Conservation (phyloP, 1,140 invertebrate genomes). For the Pseudomyrmex sp. region DNA sequence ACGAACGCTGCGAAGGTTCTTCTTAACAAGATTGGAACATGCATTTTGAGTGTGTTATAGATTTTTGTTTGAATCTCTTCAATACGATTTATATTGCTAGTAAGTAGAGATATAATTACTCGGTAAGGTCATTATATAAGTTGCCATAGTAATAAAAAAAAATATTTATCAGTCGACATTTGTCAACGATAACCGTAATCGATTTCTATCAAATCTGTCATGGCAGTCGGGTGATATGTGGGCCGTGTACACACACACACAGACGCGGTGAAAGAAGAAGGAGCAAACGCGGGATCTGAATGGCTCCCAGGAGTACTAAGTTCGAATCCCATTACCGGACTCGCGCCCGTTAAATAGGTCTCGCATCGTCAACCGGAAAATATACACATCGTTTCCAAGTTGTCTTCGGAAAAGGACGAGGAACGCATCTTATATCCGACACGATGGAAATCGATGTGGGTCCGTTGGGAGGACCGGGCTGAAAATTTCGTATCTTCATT, state of each 20-base stretch:
- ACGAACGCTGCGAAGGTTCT: conserved; percentile 29
- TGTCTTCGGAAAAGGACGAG: conserved; percentile 69
- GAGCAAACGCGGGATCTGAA: conserved; percentile 73
- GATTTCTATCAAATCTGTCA: conserved; percentile 31
- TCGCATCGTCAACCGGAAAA: conserved; percentile 86
- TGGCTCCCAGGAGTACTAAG: conserved; percentile 82
- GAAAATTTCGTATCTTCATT: conserved; percentile 53
- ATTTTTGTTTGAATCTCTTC: conserved; percentile 30
- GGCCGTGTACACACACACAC: conserved; percentile 22
- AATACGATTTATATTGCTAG: no score
- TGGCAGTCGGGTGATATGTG: conserved; percentile 7
- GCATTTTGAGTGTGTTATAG: conserved; percentile 35
- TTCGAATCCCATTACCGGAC: conserved; percentile 86
- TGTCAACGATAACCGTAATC: conserved; percentile 15
- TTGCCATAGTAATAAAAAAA: not conserved
- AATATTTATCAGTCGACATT: not conserved
- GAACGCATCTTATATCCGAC: conserved; percentile 78
- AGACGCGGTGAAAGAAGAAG: conserved; percentile 67
- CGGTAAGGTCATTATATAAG: no score
- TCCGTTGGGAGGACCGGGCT: conserved; percentile 62
- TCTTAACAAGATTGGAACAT: conserved; percentile 47
- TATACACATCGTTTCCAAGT: conserved; percentile 80
- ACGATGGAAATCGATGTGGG: conserved; percentile 82
- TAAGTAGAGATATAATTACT: no score
- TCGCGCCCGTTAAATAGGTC: conserved; percentile 86